A percentile compares a stretch with the other conserved stretches of the same genome.
Conservation (phyloP, 2,113 vertebrate species). For the Hemiscyllium ocellatum region DNA sequence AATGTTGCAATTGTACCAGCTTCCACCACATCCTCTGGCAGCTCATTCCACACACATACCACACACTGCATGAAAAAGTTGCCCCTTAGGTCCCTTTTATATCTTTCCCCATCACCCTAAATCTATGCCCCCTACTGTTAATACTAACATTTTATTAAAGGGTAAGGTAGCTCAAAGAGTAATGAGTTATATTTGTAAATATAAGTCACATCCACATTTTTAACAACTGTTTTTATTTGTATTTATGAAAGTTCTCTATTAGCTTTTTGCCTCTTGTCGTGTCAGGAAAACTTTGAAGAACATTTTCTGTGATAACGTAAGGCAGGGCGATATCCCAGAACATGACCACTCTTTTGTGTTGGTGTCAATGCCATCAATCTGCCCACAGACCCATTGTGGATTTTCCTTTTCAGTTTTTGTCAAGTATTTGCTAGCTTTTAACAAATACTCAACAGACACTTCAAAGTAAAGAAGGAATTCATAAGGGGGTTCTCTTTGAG, state of each 20-base stretch:
- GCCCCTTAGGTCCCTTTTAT: too few species aligned
- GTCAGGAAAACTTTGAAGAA: not conserved
- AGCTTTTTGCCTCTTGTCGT: not conserved
- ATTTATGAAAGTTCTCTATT: not conserved
- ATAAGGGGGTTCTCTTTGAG: not conserved
- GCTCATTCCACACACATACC: too few species aligned
- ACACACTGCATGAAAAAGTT: too few species aligned
- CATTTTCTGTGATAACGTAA: not conserved
- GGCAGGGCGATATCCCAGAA: not conserved
- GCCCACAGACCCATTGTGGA: not conserved
- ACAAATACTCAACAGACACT: not conserved
- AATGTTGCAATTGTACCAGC: too few species aligned
- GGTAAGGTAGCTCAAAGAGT: not conserved
- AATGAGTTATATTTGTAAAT: not conserved
- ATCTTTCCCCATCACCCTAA: too few species aligned
- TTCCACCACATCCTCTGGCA: too few species aligned
- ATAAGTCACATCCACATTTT: not conserved
- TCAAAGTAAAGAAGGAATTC: conserved; percentile 16
- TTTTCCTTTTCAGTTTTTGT: conserved; percentile 18
- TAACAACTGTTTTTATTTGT: not conserved
- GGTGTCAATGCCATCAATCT: conserved; percentile 10
- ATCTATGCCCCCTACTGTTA: not conserved
- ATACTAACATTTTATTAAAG: not conserved
- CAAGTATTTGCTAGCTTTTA: not conserved
- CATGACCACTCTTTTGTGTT: not conserved